phyloP scores from a whole-genome alignment of 2,113 vertebrate species.

The Cacatua alba region DNA sequence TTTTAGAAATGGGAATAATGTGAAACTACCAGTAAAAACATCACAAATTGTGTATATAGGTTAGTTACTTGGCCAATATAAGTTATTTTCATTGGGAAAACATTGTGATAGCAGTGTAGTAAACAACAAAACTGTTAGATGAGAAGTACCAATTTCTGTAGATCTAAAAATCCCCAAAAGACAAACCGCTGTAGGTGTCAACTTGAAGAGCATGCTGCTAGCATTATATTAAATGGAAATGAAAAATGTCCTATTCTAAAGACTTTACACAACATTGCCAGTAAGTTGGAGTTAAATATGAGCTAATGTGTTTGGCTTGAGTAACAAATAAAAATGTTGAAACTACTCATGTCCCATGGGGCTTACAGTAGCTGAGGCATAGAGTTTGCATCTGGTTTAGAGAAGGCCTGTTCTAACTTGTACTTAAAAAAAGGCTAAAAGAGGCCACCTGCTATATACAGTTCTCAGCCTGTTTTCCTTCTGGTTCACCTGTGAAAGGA shows the following conservation, averaged over 20 bases:
- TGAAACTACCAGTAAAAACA: not conserved
- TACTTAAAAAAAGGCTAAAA: not conserved
- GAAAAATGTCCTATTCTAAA: not conserved
- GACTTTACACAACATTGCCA: not conserved
- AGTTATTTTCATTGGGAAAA: not conserved
- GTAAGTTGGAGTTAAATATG: not conserved
- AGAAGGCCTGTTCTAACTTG: not conserved
- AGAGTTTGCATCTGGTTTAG: not conserved
- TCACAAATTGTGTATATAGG: not conserved
- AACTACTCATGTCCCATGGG: fast-evolving
- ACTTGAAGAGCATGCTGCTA: not conserved
- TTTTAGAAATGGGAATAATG: not conserved
- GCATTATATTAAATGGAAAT: not conserved
- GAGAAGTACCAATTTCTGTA: not conserved
- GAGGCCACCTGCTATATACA: not conserved
- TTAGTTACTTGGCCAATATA: not conserved
- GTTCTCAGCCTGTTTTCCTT: not conserved
- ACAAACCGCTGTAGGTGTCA: not conserved
- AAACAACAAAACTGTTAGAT: not conserved
- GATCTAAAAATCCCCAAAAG: not conserved
- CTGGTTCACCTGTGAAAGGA: not conserved
- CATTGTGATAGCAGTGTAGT: not conserved
- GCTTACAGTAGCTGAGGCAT: not conserved
- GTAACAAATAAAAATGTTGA: not conserved
- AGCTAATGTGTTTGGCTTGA: not conserved